A percentile compares a stretch with the other conserved stretches of the same genome.
phyloP scores from a whole-genome alignment of 2,797 vertebrate species.

The Neosilurus mollespiculum region DNA sequence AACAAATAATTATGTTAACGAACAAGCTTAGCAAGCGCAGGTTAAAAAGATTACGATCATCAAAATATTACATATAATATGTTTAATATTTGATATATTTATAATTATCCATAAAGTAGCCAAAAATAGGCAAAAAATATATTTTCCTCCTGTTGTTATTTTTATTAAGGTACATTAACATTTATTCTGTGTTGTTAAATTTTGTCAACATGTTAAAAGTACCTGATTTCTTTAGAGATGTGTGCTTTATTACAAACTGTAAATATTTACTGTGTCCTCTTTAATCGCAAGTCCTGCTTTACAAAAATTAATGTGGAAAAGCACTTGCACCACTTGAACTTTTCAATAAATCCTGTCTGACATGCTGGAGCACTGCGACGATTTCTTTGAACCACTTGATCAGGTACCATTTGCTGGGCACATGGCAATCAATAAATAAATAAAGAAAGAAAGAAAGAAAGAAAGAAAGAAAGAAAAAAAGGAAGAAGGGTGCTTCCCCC shows the following conservation, averaged over 20 bases:
- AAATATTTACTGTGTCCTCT: neutral
- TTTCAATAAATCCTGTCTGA: conserved; percentile 74
- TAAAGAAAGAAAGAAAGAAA: no score
- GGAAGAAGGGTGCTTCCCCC: no score
- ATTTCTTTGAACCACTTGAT: conserved; percentile 57
- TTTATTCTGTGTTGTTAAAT: neutral
- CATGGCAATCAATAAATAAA: conserved; percentile 3
- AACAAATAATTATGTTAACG: neutral
- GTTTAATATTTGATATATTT: no score
- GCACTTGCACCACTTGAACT: conserved; percentile 71
- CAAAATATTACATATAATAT: neutral
- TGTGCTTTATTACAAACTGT: neutral
- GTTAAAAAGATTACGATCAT: neutral
- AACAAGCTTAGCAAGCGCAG: neutral
- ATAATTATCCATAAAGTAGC: neutral
- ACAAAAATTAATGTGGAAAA: conserved; percentile 66
- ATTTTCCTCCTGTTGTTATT: neutral
- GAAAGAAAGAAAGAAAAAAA: no score
- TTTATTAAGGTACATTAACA: neutral
- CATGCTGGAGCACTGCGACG: conserved; percentile 67
- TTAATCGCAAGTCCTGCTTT: conserved; percentile 79
- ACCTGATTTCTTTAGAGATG: neutral
- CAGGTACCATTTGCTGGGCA: conserved; percentile 45
- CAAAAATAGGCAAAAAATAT: neutral
- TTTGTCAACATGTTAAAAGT: neutral